phyloP scores from a whole-genome alignment of 2,797 vertebrate species.

The Darevskia mixta region DNA sequence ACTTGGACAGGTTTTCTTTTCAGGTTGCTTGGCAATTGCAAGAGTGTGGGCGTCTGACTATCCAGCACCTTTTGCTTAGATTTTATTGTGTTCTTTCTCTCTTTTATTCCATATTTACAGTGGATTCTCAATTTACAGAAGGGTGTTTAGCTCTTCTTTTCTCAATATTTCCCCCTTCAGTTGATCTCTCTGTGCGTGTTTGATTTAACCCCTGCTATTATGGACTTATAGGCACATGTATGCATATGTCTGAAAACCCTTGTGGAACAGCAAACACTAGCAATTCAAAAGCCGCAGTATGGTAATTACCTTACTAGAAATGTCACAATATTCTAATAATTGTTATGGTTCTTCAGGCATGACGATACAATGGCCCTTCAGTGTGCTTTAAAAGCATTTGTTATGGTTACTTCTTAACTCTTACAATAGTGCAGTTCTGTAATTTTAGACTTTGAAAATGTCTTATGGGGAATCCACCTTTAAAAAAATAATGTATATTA shows the following conservation, averaged over 20 bases:
- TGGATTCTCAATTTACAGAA: slow-evolving; percentile 47
- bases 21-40: slow-evolving; percentile 65
- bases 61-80: slow-evolving; percentile 48
- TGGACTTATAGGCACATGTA: slow-evolving; percentile 12
- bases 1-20: slow-evolving; percentile 19
- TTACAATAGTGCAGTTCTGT: too few species aligned
- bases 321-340: not conserved
- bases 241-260: slow-evolving; percentile 1
- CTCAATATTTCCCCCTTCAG: slow-evolving; percentile 4
- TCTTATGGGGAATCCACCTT: too few species aligned
- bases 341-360: not conserved
- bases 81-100: slow-evolving; percentile 60
- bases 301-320: not conserved
- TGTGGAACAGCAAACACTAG: not conserved
- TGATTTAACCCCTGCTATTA: slow-evolving; percentile 15
- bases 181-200: not conserved
- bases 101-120: slow-evolving; percentile 40
- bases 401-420: not conserved
- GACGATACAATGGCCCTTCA: not conserved
- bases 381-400: not conserved
- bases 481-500: too few species aligned
- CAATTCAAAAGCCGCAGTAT: not conserved
- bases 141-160: slow-evolving; percentile 44
- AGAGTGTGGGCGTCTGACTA: slow-evolving; percentile 44
- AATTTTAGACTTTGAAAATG: too few species aligned